These are phyloP conservation scores for Aricia agestis DNA, from an alignment of 1,140 invertebrate genomes.

Conservation along the genomic window DNA sequence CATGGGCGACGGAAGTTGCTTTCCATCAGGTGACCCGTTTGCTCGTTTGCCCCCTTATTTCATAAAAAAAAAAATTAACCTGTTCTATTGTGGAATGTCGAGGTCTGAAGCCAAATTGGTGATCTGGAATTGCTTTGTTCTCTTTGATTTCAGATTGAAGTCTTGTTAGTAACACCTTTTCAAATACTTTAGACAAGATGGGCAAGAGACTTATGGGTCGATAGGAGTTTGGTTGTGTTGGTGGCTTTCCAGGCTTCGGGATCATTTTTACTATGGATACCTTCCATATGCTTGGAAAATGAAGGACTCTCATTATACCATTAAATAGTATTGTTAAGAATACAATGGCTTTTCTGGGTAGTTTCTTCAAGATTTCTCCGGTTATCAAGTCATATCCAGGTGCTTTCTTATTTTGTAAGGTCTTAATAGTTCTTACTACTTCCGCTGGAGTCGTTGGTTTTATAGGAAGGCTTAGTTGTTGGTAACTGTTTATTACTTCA, in stretches of 20 bases:
- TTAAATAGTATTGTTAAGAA: conserved; percentile 23
- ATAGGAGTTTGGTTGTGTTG: conserved; percentile 16
- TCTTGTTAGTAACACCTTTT: conserved; percentile 17
- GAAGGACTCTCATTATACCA: conserved; percentile 20
- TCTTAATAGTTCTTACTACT: no score
- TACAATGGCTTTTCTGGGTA: no score
- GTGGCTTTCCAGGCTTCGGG: conserved; percentile 25
- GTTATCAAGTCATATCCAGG: conserved; percentile 40
- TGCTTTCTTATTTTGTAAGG: conserved; percentile 34
- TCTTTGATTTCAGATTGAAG: neutral
- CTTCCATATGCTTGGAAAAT: conserved; percentile 25
- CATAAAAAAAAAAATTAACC: no score
- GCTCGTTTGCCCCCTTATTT: no score
- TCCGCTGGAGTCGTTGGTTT: no score
- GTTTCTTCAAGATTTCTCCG: conserved; percentile 32
- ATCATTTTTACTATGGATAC: conserved; percentile 28
- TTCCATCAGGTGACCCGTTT: no score
- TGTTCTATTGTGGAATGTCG: conserved; percentile 18
- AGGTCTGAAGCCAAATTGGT: conserved; percentile 21
- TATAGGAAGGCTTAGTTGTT: conserved; percentile 15
- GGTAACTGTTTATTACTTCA: conserved; percentile 3
- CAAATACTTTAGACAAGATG: conserved; percentile 26
- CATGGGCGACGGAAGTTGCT: no score
- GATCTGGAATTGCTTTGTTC: conserved; percentile 6
- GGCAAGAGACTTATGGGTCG: conserved; percentile 30